Conservation (phyloP, 2,888 invertebrate genomes). For the Hesperia comma region DNA sequence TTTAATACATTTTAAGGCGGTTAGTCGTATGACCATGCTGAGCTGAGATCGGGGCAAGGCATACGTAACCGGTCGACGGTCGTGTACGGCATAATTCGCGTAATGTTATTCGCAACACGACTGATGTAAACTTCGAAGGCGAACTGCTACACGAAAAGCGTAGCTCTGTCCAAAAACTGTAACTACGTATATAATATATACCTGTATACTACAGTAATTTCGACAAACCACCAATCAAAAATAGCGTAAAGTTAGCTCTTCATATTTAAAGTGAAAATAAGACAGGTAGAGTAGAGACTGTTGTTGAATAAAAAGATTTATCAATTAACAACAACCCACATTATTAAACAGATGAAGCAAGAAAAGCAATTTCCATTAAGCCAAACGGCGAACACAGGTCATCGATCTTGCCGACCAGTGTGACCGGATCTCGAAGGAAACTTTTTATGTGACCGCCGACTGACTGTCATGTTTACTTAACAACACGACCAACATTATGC, state of each 20-base stretch:
- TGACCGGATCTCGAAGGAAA: constrained; percentile 76
- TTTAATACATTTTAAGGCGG: constrained; percentile 41
- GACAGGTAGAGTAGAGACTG: constrained; percentile 38
- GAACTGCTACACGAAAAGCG: constrained; percentile 7
- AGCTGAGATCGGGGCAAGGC: constrained; percentile 38
- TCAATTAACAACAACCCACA: constrained; percentile 56
- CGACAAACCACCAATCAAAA: neutral
- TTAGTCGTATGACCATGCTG: constrained; percentile 43
- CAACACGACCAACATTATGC: constrained; percentile 51
- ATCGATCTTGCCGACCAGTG: constrained; percentile 76
- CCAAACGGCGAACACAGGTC: constrained; percentile 77
- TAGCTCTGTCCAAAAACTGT: neutral
- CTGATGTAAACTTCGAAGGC: constrained; percentile 67
- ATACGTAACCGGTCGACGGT: constrained; percentile 69
- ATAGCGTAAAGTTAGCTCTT: neutral
- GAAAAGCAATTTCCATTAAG: constrained; percentile 80
- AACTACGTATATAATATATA: too few relatives aligned
- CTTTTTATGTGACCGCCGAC: constrained; percentile 75
- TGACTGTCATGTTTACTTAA: constrained; percentile 74
- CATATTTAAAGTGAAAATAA: constrained; percentile 2
- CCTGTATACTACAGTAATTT: too few relatives aligned
- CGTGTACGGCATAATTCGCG: constrained; percentile 59
- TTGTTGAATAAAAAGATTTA: constrained; percentile 49
- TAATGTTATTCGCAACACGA: constrained; percentile 59
- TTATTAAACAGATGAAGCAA: constrained; percentile 67